Conservation (phyloP, 1,140 invertebrate genomes). For the Ceratosolen fusciceps region DNA sequence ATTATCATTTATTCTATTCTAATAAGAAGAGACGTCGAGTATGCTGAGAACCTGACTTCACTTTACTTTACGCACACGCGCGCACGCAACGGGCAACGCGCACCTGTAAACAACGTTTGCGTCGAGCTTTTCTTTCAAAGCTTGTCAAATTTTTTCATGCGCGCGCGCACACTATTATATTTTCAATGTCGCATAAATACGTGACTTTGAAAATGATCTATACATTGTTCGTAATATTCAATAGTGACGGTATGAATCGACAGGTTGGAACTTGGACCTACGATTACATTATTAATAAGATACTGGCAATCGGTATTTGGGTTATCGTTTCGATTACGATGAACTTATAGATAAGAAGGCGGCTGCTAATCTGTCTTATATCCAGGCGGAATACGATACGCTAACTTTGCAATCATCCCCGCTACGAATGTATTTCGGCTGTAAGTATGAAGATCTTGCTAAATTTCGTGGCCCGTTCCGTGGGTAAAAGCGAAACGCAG, state of each 20-base stretch:
- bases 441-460: background rate
- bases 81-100: too few relatives aligned
- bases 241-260: background rate
- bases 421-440: background rate
- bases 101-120: too few relatives aligned
- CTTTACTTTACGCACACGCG: too few relatives aligned
- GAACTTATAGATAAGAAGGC: slow-evolving; percentile 26
- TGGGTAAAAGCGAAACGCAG: too few relatives aligned
- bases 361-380: background rate
- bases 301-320: slow-evolving; percentile 20
- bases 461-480: too few relatives aligned
- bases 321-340: slow-evolving; percentile 27
- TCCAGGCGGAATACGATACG: background rate
- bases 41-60: too few relatives aligned
- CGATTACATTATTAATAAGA: background rate
- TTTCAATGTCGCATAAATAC: too few relatives aligned
- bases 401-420: background rate
- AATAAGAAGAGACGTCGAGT: too few relatives aligned
- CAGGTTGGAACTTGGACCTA: background rate
- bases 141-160: too few relatives aligned
- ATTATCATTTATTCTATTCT: background rate
- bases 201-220: too few relatives aligned
- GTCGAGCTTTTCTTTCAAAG: too few relatives aligned
- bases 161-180: too few relatives aligned
- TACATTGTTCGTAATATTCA: background rate